Base-by-base conservation (phyloP, 2,113 vertebrate species). In the Anarrhichthys ocellatus region DNA sequence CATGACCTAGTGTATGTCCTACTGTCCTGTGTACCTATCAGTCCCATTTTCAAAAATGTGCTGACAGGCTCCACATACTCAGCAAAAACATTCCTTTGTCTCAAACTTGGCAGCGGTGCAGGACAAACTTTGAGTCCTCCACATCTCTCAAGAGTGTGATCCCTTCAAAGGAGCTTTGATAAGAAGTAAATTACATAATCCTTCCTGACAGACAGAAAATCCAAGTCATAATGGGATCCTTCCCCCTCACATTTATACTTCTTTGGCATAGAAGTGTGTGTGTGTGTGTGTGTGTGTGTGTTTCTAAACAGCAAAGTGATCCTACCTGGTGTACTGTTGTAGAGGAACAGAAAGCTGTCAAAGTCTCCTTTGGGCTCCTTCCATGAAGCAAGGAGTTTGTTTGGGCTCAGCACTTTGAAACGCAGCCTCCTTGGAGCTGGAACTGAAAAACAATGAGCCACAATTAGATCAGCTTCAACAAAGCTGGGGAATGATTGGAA, bases 291-390 rank as follows among this genome's bases (percentile, higher is more conserved):
- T 38, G 61, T 75, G 62, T 77, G 59, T 72, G 74, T 67, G 75
- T 78, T 40, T 24, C 0, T 44, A 5, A 22, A 27, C 42, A 56
- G 44, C 1, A 20, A 32, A 58, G 22, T 46, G 5, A 42, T 64
- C 92, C 80, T 90, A 95, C 95, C 95, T 94, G 93, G 91, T 71
- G 83, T 66, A 62, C 84, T 94, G 82, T 78, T 94, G 91, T 94
- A 95, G 77, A 93, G 87, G 86, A 96, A 92, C 77, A 90, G 88
- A 89, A 95, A 96, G 88, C 94, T 92, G 82, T 96, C 94, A 84
- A 95, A 90, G 46, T 94, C 92, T 87, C 93, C 95, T 87, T 94
- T 95, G 61, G 95, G 95, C 80, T 95, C 94, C 84, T 91, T 95
- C 95, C 95, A 96, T 65, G 90, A 81, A 42, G 95, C 85, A 11